Base-by-base conservation (phyloP, 2,888 invertebrate genomes). In the Rhingia rostrata region DNA sequence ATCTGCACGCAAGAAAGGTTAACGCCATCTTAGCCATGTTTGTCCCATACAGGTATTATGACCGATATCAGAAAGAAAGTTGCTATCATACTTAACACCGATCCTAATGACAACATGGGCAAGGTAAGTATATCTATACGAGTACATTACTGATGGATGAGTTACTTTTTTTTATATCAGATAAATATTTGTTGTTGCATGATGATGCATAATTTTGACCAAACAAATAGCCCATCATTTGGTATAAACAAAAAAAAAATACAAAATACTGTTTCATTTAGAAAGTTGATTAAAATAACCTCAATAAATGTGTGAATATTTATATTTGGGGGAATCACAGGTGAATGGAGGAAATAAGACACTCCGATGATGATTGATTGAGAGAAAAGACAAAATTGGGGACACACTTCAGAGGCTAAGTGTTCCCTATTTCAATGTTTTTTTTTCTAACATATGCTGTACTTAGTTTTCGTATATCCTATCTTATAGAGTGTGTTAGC, bases 221-320 rank as follows among this genome's bases (percentile, higher is more conserved):
- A 33, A 47, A 6, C 35, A 49, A 30, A 12, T 6, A 43, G 45
- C 12, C 58, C 12, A 66, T 58, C 54, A 32, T 47, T 30, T 22
- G 22, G 22, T 2, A 6, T 0, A 39, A n/a, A n/a, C 54, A 67
- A 56, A n/a, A n/a, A 67, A 67, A 56, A 45, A 35, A 14, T 35
- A 35, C 7, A 32, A 30, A 6, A 12, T 47, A 35, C 4, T 14
- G n/a, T 2, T 58, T 60, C 30, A 7, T 60, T 73, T 73, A 73
- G 73, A 73, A 73, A 73, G 73, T 73, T 45, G 45, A 61, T 61
- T 53, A 53, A 61, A 22, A n/a, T 43, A 53, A 61, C 63, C 63
- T 41, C 53, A 45, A 61, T 47, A 32, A 12, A 3, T n/a, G 41
- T 72, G 51, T 53, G 35, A 51, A 64, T 47, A n/a, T 47, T 64